phyloP scores from a whole-genome alignment of 2,888 invertebrate genomes.

The Lasioglossum malachurum region DNA sequence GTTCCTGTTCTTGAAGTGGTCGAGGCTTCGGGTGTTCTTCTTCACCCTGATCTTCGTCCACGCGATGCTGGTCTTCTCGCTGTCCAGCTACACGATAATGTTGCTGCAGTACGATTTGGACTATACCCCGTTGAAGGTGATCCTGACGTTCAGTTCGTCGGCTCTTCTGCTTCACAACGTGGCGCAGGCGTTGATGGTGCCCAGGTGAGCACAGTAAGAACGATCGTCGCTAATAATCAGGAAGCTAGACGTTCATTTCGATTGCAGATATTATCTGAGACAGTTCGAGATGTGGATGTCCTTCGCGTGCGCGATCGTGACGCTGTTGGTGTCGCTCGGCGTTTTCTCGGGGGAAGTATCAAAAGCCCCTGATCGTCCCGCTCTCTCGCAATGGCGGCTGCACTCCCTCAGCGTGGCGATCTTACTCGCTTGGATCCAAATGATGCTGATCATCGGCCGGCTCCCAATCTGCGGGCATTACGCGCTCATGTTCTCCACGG shows the following conservation, averaged over 20 bases:
- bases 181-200: conserved; percentile 79
- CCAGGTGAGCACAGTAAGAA: conserved; percentile 61
- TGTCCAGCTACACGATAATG: conserved; percentile 81
- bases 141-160: conserved; percentile 74
- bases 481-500: conserved; percentile 87
- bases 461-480: conserved; percentile 87
- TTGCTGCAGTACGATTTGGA: conserved; percentile 59
- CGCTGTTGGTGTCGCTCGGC: conserved; percentile 77
- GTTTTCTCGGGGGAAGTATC: conserved; percentile 40
- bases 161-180: conserved; percentile 65
- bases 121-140: conserved; percentile 71
- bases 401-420: conserved; percentile 85
- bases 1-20: conserved; percentile 86
- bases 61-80: conserved; percentile 82
- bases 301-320: conserved; percentile 80
- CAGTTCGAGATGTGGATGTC: conserved; percentile 85
- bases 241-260: neutral
- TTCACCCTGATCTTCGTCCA: conserved; percentile 83
- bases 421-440: conserved; percentile 86
- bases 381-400: conserved; percentile 81
- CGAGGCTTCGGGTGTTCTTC: conserved; percentile 85
- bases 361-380: conserved; percentile 59
- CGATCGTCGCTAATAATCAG: no score
- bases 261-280: conserved; percentile 78
- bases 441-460: conserved; percentile 86